phyloP scores from a whole-genome alignment of 2,797 vertebrate genomes.

The Clarias platycephalus region DNA sequence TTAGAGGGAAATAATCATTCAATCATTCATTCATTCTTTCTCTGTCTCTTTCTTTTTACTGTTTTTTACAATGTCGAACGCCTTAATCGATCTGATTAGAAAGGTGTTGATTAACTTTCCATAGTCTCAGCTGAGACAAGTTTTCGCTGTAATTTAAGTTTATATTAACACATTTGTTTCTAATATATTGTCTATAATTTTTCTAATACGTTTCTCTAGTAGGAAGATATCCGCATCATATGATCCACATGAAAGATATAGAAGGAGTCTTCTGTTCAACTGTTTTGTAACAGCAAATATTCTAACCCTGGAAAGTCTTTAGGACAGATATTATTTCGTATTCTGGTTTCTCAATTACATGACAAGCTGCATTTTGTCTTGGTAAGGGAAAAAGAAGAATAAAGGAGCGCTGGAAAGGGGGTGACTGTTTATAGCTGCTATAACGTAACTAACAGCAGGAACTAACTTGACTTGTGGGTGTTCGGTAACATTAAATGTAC shows the following conservation, averaged over 20 bases:
- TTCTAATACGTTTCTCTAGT: background rate
- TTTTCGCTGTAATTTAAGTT: background rate
- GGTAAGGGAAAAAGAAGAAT: background rate
- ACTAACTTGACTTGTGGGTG: background rate
- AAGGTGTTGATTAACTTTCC: background rate
- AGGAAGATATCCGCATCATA: background rate
- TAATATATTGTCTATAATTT: background rate
- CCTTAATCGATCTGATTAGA: background rate
- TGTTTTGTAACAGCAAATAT: background rate
- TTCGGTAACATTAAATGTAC: background rate
- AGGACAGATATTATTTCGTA: background rate
- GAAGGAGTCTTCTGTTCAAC: background rate
- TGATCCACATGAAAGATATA: background rate
- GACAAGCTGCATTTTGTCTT: background rate
- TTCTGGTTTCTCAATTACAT: background rate
- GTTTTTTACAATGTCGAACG: background rate
- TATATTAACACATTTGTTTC: background rate
- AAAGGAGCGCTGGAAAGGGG: background rate
- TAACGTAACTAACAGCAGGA: background rate
- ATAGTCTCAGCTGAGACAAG: background rate
- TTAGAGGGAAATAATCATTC: background rate
- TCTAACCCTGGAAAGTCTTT: background rate
- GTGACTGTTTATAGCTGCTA: background rate
- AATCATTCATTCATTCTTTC: background rate
- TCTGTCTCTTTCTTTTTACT: too few species aligned